Base-by-base conservation (phyloP, 2,113 vertebrate species). In the Nipponia nippon region DNA sequence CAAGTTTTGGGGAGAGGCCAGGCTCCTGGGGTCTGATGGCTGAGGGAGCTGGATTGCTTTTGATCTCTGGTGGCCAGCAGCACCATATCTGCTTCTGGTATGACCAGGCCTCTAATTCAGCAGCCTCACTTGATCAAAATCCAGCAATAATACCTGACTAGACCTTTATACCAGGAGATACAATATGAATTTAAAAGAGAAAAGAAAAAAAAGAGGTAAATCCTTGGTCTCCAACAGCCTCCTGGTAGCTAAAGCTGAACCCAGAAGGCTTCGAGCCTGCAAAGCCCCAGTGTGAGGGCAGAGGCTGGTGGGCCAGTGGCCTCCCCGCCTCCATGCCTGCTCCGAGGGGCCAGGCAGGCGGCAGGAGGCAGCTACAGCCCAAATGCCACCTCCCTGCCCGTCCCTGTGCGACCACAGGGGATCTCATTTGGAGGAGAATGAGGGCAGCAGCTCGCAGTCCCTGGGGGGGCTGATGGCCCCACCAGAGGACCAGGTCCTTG, bases 391-490 rank as follows among this genome's bases (percentile, higher is more conserved):
- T 52, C 9, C 29, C 61, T 36, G 34, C 34, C 34, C 0, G 0
- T 55, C 27, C 34, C 61, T 4, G 2, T 20, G 22, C 1, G 0
- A 47, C 55, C 13, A 6, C 11, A 29, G 30, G 32, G 18, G 13
- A 34, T 9, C 46, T 38, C 4, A 0, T 20, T 10, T 14, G n/a
- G 38, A 52, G 14, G 44, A 36, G 14, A 62, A 38, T 1, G 2
- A 16, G 4, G 26, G 42, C 12, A 69, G 47, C 62, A 56, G 22
- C 25, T 49, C 1, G 0, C n/a, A 13, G 34, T 23, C 16, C 29
- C 47, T 0, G 0, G n/a, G 42, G 0, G n/a, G 42, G 42, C 29
- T 65, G 49, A 13, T 1, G 1, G 56, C 16, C 34, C 13, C 0
- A 1, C 23, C 25, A 29, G 47, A 71, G 21, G 12, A 12, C 42